Evolutionary conservation across 2,113 vertebrate species (phyloP).

Genomic region (Anhinga anhinga): DNA sequence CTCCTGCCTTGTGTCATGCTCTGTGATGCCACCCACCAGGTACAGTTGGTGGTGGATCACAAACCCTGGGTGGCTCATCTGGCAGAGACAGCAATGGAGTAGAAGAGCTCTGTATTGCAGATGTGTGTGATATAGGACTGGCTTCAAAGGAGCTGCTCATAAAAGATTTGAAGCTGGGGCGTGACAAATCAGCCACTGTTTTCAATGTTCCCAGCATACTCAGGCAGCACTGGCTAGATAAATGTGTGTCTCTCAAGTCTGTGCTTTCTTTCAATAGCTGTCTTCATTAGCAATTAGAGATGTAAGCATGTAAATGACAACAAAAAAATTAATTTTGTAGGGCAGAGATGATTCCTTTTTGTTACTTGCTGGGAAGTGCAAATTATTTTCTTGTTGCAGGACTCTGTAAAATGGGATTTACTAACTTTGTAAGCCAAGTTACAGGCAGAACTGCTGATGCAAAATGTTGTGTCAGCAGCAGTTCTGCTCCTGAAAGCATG

Average conservation of each 20-base stretch:
- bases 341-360: neutral
- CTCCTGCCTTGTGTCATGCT: neutral
- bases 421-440: neutral
- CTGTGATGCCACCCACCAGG: neutral
- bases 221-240: neutral
- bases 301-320: neutral
- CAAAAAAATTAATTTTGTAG: neutral
- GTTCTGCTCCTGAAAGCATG: neutral
- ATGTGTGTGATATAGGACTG: neutral
- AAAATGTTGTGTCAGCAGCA: neutral
- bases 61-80: neutral
- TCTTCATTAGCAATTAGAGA: neutral
- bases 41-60: neutral
- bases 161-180: neutral
- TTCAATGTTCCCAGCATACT: neutral
- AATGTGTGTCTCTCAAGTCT: neutral
- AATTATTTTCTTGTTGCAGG: neutral
- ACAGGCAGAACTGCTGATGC: neutral
- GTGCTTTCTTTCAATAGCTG: neutral
- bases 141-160: slow-evolving; percentile 23
- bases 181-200: neutral
- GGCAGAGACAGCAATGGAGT: neutral
- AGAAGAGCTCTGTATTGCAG: slow-evolving; percentile 28
- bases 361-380: neutral
- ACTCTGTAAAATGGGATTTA: neutral